Base-by-base conservation (phyloP, 2,888 invertebrate species). In the Sicus ferrugineus region DNA sequence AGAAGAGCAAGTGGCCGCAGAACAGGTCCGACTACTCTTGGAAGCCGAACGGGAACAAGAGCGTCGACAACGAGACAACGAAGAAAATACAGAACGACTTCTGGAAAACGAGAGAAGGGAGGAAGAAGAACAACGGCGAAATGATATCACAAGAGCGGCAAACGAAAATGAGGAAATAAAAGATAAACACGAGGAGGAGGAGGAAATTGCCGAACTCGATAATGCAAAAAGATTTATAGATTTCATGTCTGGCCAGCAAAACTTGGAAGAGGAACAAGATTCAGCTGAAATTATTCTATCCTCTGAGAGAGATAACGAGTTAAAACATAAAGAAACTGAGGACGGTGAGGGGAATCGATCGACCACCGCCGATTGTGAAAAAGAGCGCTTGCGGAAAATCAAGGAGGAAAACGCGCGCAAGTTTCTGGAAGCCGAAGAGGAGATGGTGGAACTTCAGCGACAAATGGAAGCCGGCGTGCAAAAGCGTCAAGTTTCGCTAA, bases 341-440 rank as follows among this genome's bases (percentile, higher is more conserved):
- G 14, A 38, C 38, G 14, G 14, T 38, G 7, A 9, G 79, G 77
- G 0, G 81, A 80, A 56, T 77, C 74, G 19, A 74, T 73, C 1
- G 76, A 81, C 19, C 14, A n/a, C n/a, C 73, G 31, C 38, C 38
- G 9, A 38, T 38, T 38, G 38, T 9, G 73, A 73, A 42, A 72
- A 70, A 28, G 72, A 73, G 63, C 68, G 67, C 0, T 81, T 77
- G 34, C 83, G 80, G 59, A 77, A 70, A 23, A 70, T 77, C 3
- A 81, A 81, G 21, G 83, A 83, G 66, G 82, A 83, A 64, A 84
- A 84, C 63, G 80, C 82, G 0, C 76, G 81, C 0, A 74, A 78
- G 1, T 81, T 83, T 42, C 71, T 84, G 58, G 81, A 83, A 70
- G 84, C 84, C 21, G 83, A 83, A 68, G 78, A 79, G 69, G 81